A percentile compares a stretch with the other conserved stretches of the same genome.
phyloP scores from a whole-genome alignment of 2,888 invertebrate genomes.

The Acanthococcus lagerstroemiae region DNA sequence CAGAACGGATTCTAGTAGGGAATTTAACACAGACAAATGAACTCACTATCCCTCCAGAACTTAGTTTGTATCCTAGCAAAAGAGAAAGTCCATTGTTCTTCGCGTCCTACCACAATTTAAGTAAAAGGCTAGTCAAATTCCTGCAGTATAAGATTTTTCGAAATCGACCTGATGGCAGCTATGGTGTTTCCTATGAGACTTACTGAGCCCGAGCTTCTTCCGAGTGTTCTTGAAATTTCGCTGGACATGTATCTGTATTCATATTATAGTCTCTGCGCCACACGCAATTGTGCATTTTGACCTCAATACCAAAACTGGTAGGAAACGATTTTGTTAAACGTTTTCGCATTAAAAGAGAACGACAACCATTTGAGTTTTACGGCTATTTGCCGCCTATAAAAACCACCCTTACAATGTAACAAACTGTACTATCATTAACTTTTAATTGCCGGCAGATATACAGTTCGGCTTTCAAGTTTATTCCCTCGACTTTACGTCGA shows the following conservation, averaged over 20 bases:
- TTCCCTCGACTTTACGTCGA: constrained; percentile 23
- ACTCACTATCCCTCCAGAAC: too few relatives aligned
- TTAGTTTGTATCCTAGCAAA: too few relatives aligned
- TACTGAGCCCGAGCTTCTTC: too few relatives aligned
- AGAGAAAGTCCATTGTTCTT: too few relatives aligned
- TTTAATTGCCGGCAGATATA: constrained; percentile 26
- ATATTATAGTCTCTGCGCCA: not conserved
- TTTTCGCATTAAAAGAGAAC: not conserved
- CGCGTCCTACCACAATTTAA: too few relatives aligned
- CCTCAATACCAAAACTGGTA: not conserved
- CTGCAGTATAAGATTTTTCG: too few relatives aligned
- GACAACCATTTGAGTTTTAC: constrained; percentile 16
- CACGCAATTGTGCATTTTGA: not conserved
- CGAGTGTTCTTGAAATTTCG: too few relatives aligned
- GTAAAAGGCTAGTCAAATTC: too few relatives aligned
- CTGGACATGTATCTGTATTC: not conserved
- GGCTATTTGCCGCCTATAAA: constrained; percentile 21
- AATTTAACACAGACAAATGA: too few relatives aligned
- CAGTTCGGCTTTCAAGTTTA: constrained; percentile 26
- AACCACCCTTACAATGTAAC: constrained; percentile 26
- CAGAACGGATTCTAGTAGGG: too few relatives aligned
- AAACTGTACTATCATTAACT: constrained; percentile 23
- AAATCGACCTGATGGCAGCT: too few relatives aligned
- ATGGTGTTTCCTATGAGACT: too few relatives aligned
- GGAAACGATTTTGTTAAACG: not conserved